Conservation (phyloP, 2,797 vertebrate genomes). For the Bovichtus variegatus region DNA sequence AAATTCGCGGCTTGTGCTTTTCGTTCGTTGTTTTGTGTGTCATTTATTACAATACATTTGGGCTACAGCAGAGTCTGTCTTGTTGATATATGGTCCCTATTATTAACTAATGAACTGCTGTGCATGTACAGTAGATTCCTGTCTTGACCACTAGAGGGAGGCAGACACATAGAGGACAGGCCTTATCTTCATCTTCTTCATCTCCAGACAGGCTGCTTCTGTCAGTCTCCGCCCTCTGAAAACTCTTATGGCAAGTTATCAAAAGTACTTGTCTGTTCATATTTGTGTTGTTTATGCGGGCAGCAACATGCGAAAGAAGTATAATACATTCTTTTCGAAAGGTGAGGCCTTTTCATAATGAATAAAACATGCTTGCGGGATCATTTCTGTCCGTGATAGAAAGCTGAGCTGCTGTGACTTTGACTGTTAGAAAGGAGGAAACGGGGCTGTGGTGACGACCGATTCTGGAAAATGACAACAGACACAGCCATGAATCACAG, state of each 20-base stretch:
- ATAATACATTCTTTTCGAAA: not conserved
- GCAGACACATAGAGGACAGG: conserved; percentile 33
- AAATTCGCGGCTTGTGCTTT: conserved; percentile 17
- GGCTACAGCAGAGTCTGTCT: not conserved
- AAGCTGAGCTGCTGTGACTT: conserved; percentile 19
- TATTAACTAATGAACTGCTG: not conserved
- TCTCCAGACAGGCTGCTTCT: no score
- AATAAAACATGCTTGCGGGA: conserved; percentile 38
- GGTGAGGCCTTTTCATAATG: not conserved
- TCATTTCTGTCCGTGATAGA: conserved; percentile 16
- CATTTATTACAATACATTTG: not conserved
- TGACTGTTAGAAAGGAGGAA: not conserved
- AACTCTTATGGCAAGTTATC: not conserved
- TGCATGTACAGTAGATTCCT: not conserved
- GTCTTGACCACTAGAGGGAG: conserved; percentile 65
- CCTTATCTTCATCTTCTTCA: not conserved
- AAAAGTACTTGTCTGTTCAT: not conserved
- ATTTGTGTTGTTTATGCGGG: not conserved
- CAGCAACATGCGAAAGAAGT: not conserved
- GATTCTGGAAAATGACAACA: not conserved
- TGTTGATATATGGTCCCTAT: not conserved
- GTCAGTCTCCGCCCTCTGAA: not conserved
- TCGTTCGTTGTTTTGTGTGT: not conserved
- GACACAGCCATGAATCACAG: conserved; percentile 12
- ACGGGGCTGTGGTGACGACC: not conserved